phyloP scores from a whole-genome alignment of 2,113 vertebrate genomes.

The Elaphurus davidianus region DNA sequence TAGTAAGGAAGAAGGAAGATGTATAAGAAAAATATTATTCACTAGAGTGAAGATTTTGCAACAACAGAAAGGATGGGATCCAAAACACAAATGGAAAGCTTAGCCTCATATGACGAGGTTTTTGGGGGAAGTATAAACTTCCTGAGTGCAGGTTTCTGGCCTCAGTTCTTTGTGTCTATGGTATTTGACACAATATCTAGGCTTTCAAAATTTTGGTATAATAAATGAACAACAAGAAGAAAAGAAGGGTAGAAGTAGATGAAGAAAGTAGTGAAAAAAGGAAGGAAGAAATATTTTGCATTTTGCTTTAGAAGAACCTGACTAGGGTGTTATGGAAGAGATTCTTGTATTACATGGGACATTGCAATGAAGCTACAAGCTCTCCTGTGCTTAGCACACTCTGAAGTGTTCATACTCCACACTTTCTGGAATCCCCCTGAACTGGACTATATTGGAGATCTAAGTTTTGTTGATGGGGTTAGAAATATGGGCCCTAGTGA shows the following conservation, averaged over 20 bases:
- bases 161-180: background rate
- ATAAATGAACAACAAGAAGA: background rate
- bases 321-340: background rate
- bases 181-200: background rate
- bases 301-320: background rate
- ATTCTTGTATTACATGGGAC: background rate
- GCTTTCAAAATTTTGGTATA: background rate
- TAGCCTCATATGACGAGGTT: background rate
- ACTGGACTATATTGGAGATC: background rate
- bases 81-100: background rate
- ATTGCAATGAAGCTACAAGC: background rate
- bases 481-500: background rate
- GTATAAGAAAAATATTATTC: background rate
- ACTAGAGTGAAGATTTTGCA: background rate
- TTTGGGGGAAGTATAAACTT: background rate
- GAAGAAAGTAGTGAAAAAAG: background rate
- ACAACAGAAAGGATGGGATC: background rate
- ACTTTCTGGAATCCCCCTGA: background rate
- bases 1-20: background rate
- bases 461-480: background rate
- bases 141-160: background rate
- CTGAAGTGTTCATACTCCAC: background rate
- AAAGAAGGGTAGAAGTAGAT: background rate
- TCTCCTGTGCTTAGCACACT: background rate
- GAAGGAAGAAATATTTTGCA: background rate